phyloP scores from a whole-genome alignment of 2,797 vertebrate species.

The Rhodeus uyekii region DNA sequence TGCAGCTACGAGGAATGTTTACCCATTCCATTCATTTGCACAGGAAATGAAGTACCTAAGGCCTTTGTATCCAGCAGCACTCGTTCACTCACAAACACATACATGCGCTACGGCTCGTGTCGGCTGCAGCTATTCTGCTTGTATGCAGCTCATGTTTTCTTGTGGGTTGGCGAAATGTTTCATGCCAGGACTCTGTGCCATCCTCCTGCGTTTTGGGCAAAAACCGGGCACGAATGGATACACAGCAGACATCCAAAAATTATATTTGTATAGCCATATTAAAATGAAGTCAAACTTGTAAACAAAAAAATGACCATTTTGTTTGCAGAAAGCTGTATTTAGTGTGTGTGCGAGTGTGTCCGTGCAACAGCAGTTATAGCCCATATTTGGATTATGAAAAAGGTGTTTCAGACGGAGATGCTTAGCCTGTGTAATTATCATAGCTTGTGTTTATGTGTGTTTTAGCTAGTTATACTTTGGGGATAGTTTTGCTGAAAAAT shows the following conservation, averaged over 20 bases:
- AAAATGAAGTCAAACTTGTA: constrained; percentile 18
- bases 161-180: constrained; percentile 22
- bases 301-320: constrained; percentile 2
- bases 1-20: constrained; percentile 42
- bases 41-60: constrained; percentile 54
- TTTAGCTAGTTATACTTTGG: constrained; percentile 17
- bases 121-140: not conserved
- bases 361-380: not conserved
- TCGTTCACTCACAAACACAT: not conserved
- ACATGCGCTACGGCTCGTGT: not conserved
- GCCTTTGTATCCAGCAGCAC: constrained; percentile 14
- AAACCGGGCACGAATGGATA: not conserved
- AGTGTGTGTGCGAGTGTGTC: not conserved
- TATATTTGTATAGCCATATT: not conserved
- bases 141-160: not conserved
- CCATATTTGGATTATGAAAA: constrained; percentile 18
- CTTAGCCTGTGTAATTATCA: constrained; percentile 29
- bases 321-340: constrained; percentile 10
- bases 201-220: constrained; percentile 9
- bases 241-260: constrained; percentile 17
- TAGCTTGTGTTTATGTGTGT: constrained; percentile 17
- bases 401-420: constrained; percentile 12
- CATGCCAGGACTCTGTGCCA: not conserved
- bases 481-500: constrained; percentile 5
- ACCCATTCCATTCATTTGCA: constrained; percentile 51